Evolutionary conservation across 2,113 vertebrate genomes (phyloP), one percentile per base, ranked within the genome.

Genomic region (Acanthisitta chloris): DNA sequence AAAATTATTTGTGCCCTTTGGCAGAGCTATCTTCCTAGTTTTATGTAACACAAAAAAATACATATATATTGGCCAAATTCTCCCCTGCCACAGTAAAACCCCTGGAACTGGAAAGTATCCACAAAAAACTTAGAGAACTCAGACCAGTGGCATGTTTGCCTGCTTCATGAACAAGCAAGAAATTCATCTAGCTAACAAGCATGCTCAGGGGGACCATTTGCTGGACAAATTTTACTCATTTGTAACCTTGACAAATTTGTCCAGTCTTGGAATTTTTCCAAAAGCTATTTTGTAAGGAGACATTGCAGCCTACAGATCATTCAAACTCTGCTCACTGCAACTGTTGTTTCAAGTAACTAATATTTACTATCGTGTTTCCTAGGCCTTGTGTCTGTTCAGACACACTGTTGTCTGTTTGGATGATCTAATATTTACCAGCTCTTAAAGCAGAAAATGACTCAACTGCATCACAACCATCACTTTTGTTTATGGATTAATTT

Each of bases 121-220:
- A 96, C 86, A 88, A 81, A 95, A 90, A 96, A 80, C 74, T 93
- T 36, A 15, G 54, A 66, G 61, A 87, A 64, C 24, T 88, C 66
- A 42, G 51, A 69, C 61, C 49, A 93, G 82, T 72, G 82, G 40
- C 62, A 59, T 86, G 62, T 96, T 93, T 94, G 61, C 62, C 36
- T 86, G 43, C 43, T 92, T 40, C 31, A 40, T 65, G 88, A 95
- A 89, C 92, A 95, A 91, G 69, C 36, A 94, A 93, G 84, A 95
- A 89, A 89, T 94, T 94, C 71, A 89, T 95, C 64, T 65, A 52
- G 36, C 69, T 83, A 92, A 91, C 67, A 76, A 80, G 64, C 49
- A 86, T 83, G 57, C 52, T 81, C 79, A 82, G 52, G 29, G 14
- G 81, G 48, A 82, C 48, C 26, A 72, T 86, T 92, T 88, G 43